A percentile compares a stretch with the other conserved stretches of the same genome.
Evolutionary conservation across 2,113 vertebrate species (phyloP).

Genomic region (Limnothrissa miodon): DNA sequence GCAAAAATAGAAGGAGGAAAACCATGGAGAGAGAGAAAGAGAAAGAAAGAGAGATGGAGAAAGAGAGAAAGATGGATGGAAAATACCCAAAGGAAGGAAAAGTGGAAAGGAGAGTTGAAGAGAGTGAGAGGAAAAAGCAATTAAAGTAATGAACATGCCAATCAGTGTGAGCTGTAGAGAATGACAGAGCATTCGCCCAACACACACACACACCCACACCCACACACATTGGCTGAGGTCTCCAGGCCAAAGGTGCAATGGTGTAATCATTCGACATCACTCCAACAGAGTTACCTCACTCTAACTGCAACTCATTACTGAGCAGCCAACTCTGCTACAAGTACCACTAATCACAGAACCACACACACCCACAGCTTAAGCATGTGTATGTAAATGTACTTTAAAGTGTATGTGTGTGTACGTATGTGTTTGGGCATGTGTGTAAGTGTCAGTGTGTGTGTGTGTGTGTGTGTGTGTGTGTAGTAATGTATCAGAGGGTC

Average conservation of each 20-base stretch:
- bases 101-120: neutral
- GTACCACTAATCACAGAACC: conserved; percentile 61
- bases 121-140: neutral
- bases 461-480: neutral
- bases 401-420: conserved; percentile 57
- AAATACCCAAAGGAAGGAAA: neutral
- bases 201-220: neutral
- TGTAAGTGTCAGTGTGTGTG: neutral
- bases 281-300: conserved; percentile 57
- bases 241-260: neutral
- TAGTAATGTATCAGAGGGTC: neutral
- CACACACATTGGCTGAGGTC: neutral
- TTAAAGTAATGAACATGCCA: conserved; percentile 7
- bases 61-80: neutral
- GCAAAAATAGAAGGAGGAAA: neutral
- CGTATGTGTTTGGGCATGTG: neutral
- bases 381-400: too few relatives aligned
- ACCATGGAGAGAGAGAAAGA: neutral
- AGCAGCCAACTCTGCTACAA: conserved; percentile 43
- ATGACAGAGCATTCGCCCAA: neutral
- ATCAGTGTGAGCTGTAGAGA: neutral
- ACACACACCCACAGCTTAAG: conserved; percentile 32
- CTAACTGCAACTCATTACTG: conserved; percentile 57
- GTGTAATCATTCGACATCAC: conserved; percentile 20
- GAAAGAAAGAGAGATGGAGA: neutral